phyloP scores from a whole-genome alignment of 2,888 invertebrate species.

The Ochropleura leucogaster region DNA sequence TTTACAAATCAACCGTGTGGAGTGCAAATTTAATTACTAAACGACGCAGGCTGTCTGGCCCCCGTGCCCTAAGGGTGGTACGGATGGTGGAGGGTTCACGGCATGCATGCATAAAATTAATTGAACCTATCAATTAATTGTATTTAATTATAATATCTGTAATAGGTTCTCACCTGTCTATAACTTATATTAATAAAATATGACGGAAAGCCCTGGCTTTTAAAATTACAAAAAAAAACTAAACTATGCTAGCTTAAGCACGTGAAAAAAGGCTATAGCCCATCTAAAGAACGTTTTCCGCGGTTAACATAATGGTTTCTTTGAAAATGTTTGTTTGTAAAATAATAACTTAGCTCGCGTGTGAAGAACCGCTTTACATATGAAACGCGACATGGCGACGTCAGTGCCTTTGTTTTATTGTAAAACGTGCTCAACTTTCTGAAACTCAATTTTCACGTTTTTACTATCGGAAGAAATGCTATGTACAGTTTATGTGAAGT shows the following conservation, averaged over 20 bases:
- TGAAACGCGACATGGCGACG: conserved; percentile 58
- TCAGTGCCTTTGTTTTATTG: conserved; percentile 52
- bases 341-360: conserved; percentile 64
- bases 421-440: conserved; percentile 46
- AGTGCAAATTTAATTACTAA: conserved; percentile 36
- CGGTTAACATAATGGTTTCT: conserved; percentile 67
- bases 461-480: conserved; percentile 22
- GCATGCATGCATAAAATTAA: conserved; percentile 27
- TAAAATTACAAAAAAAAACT: background rate
- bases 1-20: conserved; percentile 36
- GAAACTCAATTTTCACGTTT: conserved; percentile 15
- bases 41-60: conserved; percentile 23
- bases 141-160: background rate
- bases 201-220: background rate
- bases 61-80: conserved; percentile 8
- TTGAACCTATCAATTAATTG: conserved; percentile 15
- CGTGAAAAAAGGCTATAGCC: conserved; percentile 26
- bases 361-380: conserved; percentile 69
- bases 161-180: background rate
- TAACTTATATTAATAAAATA: background rate
- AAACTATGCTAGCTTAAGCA: conserved; percentile 17
- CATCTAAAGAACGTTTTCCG: conserved; percentile 39
- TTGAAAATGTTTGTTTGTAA: conserved; percentile 61
- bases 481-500: conserved; percentile 6
- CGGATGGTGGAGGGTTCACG: conserved; percentile 23